Conservation (phyloP, 2,797 vertebrate genomes). For the Malacoctenus gilli region DNA sequence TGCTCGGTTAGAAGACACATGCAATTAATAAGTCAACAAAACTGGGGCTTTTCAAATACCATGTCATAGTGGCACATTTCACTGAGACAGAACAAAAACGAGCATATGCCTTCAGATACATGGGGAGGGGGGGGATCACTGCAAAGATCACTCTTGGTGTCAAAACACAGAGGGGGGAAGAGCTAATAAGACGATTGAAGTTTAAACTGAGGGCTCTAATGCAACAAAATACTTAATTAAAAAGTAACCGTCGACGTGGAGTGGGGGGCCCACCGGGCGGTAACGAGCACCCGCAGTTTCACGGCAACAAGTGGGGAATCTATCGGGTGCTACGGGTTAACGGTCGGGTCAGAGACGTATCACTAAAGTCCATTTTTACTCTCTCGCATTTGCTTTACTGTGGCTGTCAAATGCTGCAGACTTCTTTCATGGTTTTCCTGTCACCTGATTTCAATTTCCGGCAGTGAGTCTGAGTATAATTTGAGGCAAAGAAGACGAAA, state of each 20-base stretch:
- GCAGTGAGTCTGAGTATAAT: neutral
- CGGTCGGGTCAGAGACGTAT: conserved; percentile 1
- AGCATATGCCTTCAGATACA: conserved; percentile 53
- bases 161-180: conserved; percentile 44
- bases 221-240: conserved; percentile 65
- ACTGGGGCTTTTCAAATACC: conserved; percentile 68
- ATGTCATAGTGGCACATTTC: conserved; percentile 48
- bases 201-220: conserved; percentile 55
- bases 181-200: conserved; percentile 64
- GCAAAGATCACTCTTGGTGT: conserved; percentile 46
- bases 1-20: conserved; percentile 74
- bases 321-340: conserved; percentile 24
- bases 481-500: conserved; percentile 1
- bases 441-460: conserved; percentile 13
- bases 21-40: conserved; percentile 84
- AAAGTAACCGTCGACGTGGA: conserved; percentile 44
- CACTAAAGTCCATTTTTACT: conserved; percentile 12
- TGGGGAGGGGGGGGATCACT: conserved; percentile 5
- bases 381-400: conserved; percentile 16
- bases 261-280: conserved; percentile 39
- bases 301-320: conserved; percentile 50
- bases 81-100: conserved; percentile 55
- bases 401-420: too few species aligned
- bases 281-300: conserved; percentile 50
- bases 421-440: conserved; percentile 3